Base-by-base conservation (phyloP, 1,140 invertebrate species). In the Ctenoplectra terminalis region DNA sequence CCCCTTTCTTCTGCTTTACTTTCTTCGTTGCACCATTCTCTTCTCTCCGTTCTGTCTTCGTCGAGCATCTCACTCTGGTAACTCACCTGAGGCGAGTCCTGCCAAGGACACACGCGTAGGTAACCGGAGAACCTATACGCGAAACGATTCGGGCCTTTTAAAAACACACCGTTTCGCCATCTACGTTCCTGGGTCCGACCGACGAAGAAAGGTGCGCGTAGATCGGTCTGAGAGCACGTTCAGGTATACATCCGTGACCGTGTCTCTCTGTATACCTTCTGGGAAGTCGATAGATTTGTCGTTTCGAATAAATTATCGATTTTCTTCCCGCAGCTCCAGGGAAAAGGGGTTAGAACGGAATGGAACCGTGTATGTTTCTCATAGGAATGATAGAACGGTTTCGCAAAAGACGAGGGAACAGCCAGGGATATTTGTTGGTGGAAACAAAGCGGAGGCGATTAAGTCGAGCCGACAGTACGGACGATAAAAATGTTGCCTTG, bases 91-190 rank as follows among this genome's bases (percentile, higher is more conserved):
- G 87, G 84, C 84, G 63, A 81, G 74, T 82, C 78, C 86, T 84
- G 83, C 83, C 90, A 93, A 93, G 92, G 92, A 93, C 92, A 93
- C 92, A 91, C 89, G 88, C 87, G 75, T 74, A 84, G 88, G 92
- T 92, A 93, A 93, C 90, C 82, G 84, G 92, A 93, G 91, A 89
- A 78, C 88, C 88, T 70, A 82, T 60, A 85, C 88, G 90, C 85
- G 91, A 92, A 90, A 90, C 91, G 84, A 89, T 90, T 91, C 84
- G 81, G 86, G 20, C 91, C 90, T 92, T 91, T 90, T 90, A 90
- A 92, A 91, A 92, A 91, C 87, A 78, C 86, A 89, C 31, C 67
- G n/a, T 71, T 54, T 52, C 79, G 83, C 85, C 89, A 85, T 90
- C 89, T 86, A 89, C 90, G 85, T 86, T 90, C 87, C 70, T 75